Conservation (phyloP, 2,797 vertebrate genomes). For the Mormyrus hasselquistii region DNA sequence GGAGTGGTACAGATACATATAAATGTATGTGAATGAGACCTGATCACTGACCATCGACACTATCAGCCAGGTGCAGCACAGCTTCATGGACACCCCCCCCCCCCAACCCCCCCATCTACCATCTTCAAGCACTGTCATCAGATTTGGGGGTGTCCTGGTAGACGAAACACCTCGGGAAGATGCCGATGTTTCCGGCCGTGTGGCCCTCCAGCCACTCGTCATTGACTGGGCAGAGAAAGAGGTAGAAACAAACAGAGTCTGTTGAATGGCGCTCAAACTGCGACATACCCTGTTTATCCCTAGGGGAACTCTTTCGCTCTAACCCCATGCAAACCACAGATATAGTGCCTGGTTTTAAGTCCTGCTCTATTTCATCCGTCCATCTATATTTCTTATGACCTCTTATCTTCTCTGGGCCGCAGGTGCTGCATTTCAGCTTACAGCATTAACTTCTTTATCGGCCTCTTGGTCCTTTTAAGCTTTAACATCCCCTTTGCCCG, state of each 20-base stretch:
- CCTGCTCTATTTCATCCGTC: neutral
- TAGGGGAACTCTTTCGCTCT: neutral
- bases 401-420: neutral
- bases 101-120: too few species aligned
- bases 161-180: constrained; percentile 83
- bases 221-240: constrained; percentile 65
- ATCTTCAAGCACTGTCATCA: neutral
- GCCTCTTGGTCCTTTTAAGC: neutral
- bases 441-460: neutral
- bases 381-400: neutral
- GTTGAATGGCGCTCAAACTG: neutral
- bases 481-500: neutral
- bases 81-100: neutral
- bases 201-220: constrained; percentile 84
- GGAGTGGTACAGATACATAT: neutral
- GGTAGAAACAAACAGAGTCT: neutral
- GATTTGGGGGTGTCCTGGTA: constrained; percentile 40
- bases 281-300: neutral
- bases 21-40: neutral
- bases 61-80: neutral
- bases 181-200: constrained; percentile 68
- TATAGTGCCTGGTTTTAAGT: neutral
- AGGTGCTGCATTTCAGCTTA: neutral
- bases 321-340: neutral
- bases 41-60: neutral